Base-by-base conservation (phyloP, 2,797 vertebrate species). In the Acropternis orthonyx region DNA sequence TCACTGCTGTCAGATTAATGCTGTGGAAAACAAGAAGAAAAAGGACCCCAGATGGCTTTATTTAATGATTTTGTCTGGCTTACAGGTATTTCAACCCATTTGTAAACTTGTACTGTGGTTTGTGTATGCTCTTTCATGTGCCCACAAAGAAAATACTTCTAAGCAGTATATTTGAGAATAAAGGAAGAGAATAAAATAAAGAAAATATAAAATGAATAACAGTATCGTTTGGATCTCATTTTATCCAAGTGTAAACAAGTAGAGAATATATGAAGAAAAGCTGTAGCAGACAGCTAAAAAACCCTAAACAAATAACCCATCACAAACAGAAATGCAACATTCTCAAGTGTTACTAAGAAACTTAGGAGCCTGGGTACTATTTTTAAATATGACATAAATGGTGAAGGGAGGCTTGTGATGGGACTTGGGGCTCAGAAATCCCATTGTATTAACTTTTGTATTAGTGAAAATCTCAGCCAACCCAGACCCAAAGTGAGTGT, bases 251-350 rank as follows among this genome's bases (percentile, higher is more conserved):
- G 0, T 62, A 73, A 91, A 61, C 4, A 74, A n/a, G 13, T 39
- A 56, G 11, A 71, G 8, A 27, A 5, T 34, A 9, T 24, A 58
- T 28, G 28, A 88, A 93, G 4, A 9, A 83, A 43, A 55, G 7
- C 4, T 21, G 10, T 14, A 71, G 23, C 16, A 44, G 0, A 7
- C 1, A 66, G n/a, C 61, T 36, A 27, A 41, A 6, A 18, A 24
- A 7, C 1, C 3, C 6, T 4, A 11, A 24, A 34, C 10, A 46
- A 58, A 58, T 36, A 37, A 34, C 3, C 4, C 23, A 28, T n/a
- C 46, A 16, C 9, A 71, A 36, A 4, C 0, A 8, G 19, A 24
- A 62, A 20, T 13, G 3, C 7, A 76, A 65, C 2, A 28, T 20
- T 82, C 85, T 79, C 30, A 58, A 24, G 12, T 30, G 12, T 28